Evolutionary conservation across 2,797 vertebrate genomes (phyloP).

Genomic region (Tadarida brasiliensis): DNA sequence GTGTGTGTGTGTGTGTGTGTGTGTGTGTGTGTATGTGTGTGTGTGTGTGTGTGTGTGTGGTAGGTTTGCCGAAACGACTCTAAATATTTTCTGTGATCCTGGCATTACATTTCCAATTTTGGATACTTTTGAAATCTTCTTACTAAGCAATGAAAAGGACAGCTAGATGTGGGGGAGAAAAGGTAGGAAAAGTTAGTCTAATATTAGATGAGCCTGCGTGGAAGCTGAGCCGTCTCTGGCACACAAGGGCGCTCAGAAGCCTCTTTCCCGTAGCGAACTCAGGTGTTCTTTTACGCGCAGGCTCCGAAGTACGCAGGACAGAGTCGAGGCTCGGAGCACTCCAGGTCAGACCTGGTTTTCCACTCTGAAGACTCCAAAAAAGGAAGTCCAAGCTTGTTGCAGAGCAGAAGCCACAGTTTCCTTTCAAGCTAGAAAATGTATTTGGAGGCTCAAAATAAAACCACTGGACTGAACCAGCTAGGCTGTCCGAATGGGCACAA

Average conservation of each 20-base stretch:
- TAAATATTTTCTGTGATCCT: not conserved
- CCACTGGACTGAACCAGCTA: not conserved
- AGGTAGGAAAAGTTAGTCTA: conserved; percentile 64
- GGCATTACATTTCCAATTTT: conserved; percentile 47
- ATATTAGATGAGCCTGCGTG: conserved; percentile 51
- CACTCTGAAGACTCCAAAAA: conserved; percentile 1
- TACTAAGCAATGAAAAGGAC: not conserved
- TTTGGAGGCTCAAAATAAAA: conserved; percentile 33
- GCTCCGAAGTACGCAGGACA: conserved; percentile 72
- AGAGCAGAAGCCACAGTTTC: conserved; percentile 47
- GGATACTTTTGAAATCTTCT: conserved; percentile 4
- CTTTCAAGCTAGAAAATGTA: conserved; percentile 60
- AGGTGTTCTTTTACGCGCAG: conserved; percentile 37
- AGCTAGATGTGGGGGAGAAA: not conserved
- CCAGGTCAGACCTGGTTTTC: conserved; percentile 65
- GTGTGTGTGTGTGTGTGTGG: not conserved
- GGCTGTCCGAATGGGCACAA: not conserved
- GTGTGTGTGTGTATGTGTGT: not conserved
- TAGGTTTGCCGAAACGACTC: conserved; percentile 36
- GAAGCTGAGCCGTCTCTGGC: conserved; percentile 57
- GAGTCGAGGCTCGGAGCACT: not conserved
- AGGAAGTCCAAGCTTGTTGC: not conserved
- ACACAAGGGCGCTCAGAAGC: conserved; percentile 45
- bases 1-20: not conserved
- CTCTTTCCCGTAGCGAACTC: conserved; percentile 43